These are phyloP conservation scores for Trypoxylus dichotomus DNA, from an alignment of 1,140 invertebrate genomes.

Conservation along the genomic window DNA sequence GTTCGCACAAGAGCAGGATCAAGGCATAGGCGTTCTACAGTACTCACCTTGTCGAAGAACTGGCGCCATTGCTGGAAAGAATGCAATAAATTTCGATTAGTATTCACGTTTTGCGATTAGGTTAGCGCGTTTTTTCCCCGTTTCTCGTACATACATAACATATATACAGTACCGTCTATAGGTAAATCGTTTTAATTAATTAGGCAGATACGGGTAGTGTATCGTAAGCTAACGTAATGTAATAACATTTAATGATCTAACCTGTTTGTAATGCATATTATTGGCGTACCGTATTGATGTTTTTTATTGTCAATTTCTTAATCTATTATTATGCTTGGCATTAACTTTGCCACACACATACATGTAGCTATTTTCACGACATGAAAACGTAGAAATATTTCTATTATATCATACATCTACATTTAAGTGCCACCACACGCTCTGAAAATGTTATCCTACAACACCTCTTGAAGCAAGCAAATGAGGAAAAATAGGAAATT, in stretches of 20 bases:
- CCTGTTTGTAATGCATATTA: neutral
- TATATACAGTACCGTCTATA: neutral
- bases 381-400: neutral
- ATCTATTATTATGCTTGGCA: neutral
- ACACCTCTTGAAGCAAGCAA: too few species aligned
- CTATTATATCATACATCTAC: neutral
- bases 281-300: neutral
- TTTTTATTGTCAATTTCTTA: neutral
- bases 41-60: slow-evolving; percentile 79
- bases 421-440: neutral
- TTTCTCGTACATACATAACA: too few species aligned
- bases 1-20: slow-evolving; percentile 26
- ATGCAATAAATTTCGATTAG: slow-evolving; percentile 38
- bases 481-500: too few species aligned
- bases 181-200: neutral
- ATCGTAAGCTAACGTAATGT: neutral
- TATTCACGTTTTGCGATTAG: slow-evolving; percentile 22
- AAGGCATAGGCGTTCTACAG: neutral
- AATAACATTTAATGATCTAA: neutral
- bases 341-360: neutral
- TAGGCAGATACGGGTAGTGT: too few species aligned
- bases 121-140: neutral
- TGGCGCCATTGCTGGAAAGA: slow-evolving; percentile 80
- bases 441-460: neutral
- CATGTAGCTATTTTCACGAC: neutral